Evolutionary conservation across 1,140 invertebrate species (phyloP).

Genomic region (Cylas formicarius): DNA sequence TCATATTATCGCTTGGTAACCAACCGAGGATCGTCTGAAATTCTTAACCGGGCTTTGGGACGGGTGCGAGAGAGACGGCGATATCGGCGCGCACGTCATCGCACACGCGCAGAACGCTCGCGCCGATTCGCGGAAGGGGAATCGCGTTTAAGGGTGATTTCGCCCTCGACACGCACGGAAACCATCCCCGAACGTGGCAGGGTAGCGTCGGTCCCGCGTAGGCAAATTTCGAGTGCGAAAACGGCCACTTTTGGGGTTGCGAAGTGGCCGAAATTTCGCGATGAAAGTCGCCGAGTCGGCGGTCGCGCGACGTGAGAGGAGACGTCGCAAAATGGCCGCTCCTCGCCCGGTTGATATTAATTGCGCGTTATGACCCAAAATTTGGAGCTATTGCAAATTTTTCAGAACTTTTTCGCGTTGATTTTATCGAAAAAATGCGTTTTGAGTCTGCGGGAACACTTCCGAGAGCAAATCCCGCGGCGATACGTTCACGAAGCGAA

Average conservation of each 20-base stretch:
- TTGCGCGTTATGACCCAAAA: too few relatives aligned
- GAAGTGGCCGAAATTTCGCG: constrained; percentile 18
- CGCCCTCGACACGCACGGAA: constrained; percentile 11
- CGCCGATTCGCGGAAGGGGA: constrained; percentile 20
- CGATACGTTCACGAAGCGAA: too few relatives aligned
- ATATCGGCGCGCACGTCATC: constrained; percentile 26
- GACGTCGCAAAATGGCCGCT: constrained; percentile 32
- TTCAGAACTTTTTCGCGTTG: too few relatives aligned
- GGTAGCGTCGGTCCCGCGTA: background rate
- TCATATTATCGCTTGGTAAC: constrained; percentile 32
- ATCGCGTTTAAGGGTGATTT: constrained; percentile 20
- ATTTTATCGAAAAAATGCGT: too few relatives aligned
- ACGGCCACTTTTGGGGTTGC: constrained; percentile 16
- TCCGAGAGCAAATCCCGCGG: too few relatives aligned
- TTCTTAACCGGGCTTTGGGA: constrained; percentile 15
- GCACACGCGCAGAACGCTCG: constrained; percentile 27
- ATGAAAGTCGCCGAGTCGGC: constrained; percentile 27
- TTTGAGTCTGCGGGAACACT: too few relatives aligned
- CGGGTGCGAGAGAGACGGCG: constrained; percentile 16
- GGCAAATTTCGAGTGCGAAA: constrained; percentile 20
- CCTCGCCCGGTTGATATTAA: background rate
- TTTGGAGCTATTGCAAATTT: too few relatives aligned
- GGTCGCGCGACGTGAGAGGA: constrained; percentile 25
- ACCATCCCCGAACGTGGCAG: constrained; percentile 1
- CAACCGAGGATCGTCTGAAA: constrained; percentile 28